Conservation (phyloP, 2,113 vertebrate species). For the Todiramphus chloris region DNA sequence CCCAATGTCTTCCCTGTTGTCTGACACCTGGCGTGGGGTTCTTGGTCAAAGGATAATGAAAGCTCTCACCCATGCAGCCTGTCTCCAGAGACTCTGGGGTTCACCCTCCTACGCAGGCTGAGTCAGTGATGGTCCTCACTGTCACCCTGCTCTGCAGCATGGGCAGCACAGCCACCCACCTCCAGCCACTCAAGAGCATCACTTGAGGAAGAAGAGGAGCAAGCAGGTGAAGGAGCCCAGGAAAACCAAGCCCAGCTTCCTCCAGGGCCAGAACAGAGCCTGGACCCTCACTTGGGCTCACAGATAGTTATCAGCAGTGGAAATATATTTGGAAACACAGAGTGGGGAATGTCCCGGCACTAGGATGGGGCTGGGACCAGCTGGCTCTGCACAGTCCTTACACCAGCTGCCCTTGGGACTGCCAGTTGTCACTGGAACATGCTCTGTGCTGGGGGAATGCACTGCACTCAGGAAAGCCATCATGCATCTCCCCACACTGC, state of each 20-base stretch:
- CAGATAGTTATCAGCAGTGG: neutral
- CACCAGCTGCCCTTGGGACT: neutral
- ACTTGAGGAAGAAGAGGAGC: neutral
- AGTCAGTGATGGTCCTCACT: neutral
- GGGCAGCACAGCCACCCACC: rapidly evolving
- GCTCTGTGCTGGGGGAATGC: neutral
- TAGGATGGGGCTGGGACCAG: neutral
- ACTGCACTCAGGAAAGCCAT: neutral
- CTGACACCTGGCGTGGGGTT: rapidly evolving
- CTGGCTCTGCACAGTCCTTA: neutral
- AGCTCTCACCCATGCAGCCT: rapidly evolving
- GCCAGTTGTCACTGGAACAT: neutral
- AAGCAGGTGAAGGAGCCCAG: neutral
- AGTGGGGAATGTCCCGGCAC: neutral
- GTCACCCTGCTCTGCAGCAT: neutral
- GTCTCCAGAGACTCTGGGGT: neutral
- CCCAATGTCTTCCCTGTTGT: neutral
- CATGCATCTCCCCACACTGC: neutral
- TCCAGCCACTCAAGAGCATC: neutral
- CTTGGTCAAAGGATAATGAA: neutral
- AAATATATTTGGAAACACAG: neutral
- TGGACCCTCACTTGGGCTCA: neutral
- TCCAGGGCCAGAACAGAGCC: neutral
- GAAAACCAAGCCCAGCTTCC: too few species aligned
- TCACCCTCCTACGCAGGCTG: neutral